A percentile compares a stretch with the other conserved stretches of the same genome.
Conservation (phyloP, 2,888 invertebrate species). For the Athalia cordata region DNA sequence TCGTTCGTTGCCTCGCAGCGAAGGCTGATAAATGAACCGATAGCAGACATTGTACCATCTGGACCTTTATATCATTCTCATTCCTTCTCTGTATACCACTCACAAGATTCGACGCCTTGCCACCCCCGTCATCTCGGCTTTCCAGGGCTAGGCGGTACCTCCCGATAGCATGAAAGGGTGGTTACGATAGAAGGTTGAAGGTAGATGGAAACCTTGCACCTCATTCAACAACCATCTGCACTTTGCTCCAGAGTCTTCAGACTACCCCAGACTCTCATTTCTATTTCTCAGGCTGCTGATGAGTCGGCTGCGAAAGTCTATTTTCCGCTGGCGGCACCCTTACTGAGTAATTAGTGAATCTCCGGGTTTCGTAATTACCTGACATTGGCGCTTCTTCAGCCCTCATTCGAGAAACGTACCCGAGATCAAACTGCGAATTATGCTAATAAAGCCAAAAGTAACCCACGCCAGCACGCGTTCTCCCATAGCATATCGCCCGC, state of each 20-base stretch:
- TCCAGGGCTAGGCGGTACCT: constrained; percentile 6
- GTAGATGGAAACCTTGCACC: neutral
- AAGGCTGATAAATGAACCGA: constrained; percentile 72
- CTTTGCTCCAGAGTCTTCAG: neutral
- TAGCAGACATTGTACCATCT: constrained; percentile 68
- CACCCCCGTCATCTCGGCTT: constrained; percentile 34
- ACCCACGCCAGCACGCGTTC: neutral
- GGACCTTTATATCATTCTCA: constrained; percentile 63
- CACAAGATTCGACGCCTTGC: constrained; percentile 36
- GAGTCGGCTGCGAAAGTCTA: neutral
- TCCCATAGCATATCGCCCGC: neutral
- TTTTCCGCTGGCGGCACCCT: constrained; percentile 43
- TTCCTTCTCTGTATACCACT: constrained; percentile 31
- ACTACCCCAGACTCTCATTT: neutral
- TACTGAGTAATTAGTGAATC: constrained; percentile 53
- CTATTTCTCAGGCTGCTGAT: neutral
- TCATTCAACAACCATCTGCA: constrained; percentile 8
- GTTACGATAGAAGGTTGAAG: neutral
- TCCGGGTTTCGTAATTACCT: constrained; percentile 54
- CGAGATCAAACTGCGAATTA: constrained; percentile 52
- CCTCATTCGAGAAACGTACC: constrained; percentile 52
- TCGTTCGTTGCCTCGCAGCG: constrained; percentile 57
- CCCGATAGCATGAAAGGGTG: constrained; percentile 2
- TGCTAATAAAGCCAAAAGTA: constrained; percentile 45
- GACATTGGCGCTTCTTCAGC: constrained; percentile 48